These are phyloP conservation scores for Aselliscus stoliczkanus DNA, from an alignment of 2,797 vertebrate species.

Conservation along the genomic window DNA sequence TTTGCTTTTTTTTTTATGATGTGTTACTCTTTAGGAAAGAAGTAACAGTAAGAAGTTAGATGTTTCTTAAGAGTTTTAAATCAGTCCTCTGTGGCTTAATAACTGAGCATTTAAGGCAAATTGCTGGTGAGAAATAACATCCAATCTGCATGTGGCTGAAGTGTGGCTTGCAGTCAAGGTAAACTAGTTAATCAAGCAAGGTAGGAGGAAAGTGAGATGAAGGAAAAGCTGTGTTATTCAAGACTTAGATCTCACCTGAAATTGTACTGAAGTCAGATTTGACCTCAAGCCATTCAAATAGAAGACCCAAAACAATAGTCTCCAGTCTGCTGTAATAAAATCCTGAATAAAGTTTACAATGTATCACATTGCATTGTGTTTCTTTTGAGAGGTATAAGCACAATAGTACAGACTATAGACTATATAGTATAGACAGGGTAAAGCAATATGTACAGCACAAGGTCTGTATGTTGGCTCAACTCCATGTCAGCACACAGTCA, in stretches of 20 bases:
- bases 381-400: background rate
- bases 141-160: background rate
- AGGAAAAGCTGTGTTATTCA: background rate
- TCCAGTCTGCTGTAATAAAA: background rate
- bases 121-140: background rate
- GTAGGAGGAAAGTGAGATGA: background rate
- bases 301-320: background rate
- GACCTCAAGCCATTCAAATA: background rate
- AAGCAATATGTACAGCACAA: background rate
- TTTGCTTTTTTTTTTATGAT: background rate
- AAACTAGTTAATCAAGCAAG: background rate
- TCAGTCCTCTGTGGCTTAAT: background rate
- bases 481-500: conserved; percentile 26
- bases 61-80: background rate
- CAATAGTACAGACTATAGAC: background rate
- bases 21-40: background rate
- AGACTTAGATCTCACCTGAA: background rate
- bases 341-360: background rate
- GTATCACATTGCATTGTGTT: background rate
- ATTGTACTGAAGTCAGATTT: background rate
- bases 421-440: too few relatives aligned
- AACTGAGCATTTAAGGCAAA: background rate
- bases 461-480: background rate
- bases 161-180: background rate
- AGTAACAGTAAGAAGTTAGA: background rate